phyloP scores from a whole-genome alignment of 2,797 vertebrate species.

The Coluber constrictor region DNA sequence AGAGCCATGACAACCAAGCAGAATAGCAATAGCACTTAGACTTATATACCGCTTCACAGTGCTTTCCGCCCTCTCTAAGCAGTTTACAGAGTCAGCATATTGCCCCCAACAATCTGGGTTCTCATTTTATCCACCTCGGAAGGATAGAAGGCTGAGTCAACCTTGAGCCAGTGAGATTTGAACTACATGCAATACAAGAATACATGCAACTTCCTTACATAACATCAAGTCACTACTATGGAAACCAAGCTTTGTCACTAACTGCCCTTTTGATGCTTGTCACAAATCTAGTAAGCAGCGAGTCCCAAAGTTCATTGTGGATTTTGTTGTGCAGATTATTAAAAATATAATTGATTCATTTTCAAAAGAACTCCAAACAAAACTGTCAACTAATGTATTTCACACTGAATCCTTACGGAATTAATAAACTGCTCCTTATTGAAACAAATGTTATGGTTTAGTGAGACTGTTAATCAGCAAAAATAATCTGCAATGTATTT shows the following conservation, averaged over 20 bases:
- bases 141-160: no score
- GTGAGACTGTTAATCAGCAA: background rate
- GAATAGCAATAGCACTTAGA: background rate
- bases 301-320: background rate
- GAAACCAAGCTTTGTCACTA: constrained; percentile 51
- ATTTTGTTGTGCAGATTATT: background rate
- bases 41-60: no score
- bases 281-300: constrained; percentile 10
- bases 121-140: no score
- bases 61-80: no score
- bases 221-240: constrained; percentile 53
- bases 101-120: no score
- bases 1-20: constrained; percentile 50
- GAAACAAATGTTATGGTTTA: background rate
- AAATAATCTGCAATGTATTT: background rate
- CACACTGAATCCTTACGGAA: background rate
- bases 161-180: no score
- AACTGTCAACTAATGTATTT: background rate
- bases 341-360: background rate
- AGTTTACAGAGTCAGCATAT: no score
- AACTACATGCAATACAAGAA: no score
- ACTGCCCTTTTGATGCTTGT: background rate
- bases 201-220: constrained; percentile 46
- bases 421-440: constrained; percentile 1
- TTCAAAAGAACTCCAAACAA: constrained; percentile 12